These are phyloP conservation scores for Oithona nana DNA, from an alignment of 2,888 invertebrate species.

Conservation along the genomic window DNA sequence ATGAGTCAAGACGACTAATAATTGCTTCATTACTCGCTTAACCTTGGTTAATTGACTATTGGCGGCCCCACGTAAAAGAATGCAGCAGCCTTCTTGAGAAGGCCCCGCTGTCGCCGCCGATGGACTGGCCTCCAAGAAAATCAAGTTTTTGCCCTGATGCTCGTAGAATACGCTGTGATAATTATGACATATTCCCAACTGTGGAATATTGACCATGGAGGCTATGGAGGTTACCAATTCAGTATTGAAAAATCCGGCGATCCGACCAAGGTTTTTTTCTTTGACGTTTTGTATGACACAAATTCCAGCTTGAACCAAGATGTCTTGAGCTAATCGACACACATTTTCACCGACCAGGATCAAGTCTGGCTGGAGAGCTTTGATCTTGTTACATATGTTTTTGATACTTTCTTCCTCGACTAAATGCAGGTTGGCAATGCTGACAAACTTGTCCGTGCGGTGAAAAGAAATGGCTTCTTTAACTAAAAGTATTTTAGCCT, in stretches of 20 bases:
- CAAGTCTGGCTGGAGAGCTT: constrained; percentile 60
- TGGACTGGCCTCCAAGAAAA: constrained; percentile 6
- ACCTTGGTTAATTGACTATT: constrained; percentile 53
- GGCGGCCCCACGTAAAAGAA: constrained; percentile 50
- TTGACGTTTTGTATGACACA: constrained; percentile 74
- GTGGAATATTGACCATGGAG: constrained; percentile 48
- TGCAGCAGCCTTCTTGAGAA: constrained; percentile 67
- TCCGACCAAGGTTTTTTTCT: constrained; percentile 51
- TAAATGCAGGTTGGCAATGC: constrained; percentile 19
- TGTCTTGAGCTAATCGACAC: constrained; percentile 54
- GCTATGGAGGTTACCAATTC: constrained; percentile 61
- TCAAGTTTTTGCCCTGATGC: constrained; percentile 27
- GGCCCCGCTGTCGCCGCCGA: too few species aligned
- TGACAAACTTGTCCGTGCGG: background rate
- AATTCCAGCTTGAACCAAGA: constrained; percentile 54
- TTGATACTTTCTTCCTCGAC: constrained; percentile 67
- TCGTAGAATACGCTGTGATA: constrained; percentile 44
- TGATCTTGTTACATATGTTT: constrained; percentile 65
- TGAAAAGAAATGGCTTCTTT: constrained; percentile 7
- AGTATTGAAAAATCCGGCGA: constrained; percentile 36
- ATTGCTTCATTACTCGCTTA: constrained; percentile 50
- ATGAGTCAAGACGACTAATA: background rate
- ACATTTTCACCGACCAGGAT: constrained; percentile 77
- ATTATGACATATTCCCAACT: constrained; percentile 59
- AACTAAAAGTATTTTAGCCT: background rate